A percentile compares a stretch with the other conserved stretches of the same genome.
Evolutionary conservation across 23 tunicate genomes (phyloP).

Genomic region (Halocynthia roretzi): DNA sequence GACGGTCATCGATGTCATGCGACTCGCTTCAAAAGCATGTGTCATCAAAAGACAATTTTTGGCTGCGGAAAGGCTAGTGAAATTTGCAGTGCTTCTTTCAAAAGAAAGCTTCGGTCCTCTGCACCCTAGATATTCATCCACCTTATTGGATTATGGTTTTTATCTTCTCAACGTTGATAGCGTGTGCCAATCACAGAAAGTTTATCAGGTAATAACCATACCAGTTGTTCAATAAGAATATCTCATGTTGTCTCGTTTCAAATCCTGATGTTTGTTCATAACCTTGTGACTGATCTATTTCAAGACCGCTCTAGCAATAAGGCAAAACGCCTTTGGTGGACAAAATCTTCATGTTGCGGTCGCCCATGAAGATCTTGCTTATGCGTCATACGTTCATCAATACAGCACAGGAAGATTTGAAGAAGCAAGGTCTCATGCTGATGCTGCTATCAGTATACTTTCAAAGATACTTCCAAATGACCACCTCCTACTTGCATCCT

Average conservation of each 20-base stretch:
- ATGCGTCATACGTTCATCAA: slow-evolving; percentile 29
- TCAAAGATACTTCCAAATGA: slow-evolving; percentile 17
- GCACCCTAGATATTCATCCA: slow-evolving; percentile 23
- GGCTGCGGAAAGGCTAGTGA: slow-evolving; percentile 19
- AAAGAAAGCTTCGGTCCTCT: slow-evolving; percentile 7
- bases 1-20: slow-evolving; percentile 23
- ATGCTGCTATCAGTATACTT: neutral
- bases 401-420: slow-evolving; percentile 32
- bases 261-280: neutral
- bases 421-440: slow-evolving; percentile 22
- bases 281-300: neutral
- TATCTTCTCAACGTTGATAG: slow-evolving; percentile 16
- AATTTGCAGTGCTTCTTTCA: slow-evolving; percentile 7
- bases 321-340: slow-evolving; percentile 19
- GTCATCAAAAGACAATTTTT: slow-evolving; percentile 19
- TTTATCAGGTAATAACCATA: neutral
- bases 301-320: slow-evolving; percentile 15
- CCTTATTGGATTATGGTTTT: slow-evolving; percentile 21
- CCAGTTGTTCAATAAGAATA: neutral
- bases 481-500: slow-evolving; percentile 29
- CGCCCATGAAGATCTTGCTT: slow-evolving; percentile 25
- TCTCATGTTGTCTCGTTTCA: neutral
- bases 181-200: slow-evolving; percentile 12
- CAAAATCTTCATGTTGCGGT: slow-evolving; percentile 21
- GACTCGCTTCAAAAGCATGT: slow-evolving; percentile 22